These are phyloP conservation scores for Steinernema scapterisci DNA, from an alignment of 2,888 invertebrate species.

Conservation along the genomic window DNA sequence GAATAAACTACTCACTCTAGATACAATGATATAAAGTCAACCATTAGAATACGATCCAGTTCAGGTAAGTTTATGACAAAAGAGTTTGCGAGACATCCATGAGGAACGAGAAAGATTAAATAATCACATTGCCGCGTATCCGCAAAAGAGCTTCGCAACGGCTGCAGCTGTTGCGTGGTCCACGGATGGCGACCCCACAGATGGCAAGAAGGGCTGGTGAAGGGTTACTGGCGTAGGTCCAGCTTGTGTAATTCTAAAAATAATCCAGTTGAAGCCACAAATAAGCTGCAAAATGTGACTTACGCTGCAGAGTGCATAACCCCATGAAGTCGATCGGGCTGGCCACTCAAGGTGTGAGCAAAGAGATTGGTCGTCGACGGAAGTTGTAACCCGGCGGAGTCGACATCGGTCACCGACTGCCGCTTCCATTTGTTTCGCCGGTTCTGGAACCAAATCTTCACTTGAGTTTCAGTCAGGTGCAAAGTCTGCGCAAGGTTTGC, in stretches of 20 bases:
- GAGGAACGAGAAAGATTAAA: too few species aligned
- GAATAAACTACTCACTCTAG: neutral
- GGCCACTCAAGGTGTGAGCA: neutral
- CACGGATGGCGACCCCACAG: constrained; percentile 11
- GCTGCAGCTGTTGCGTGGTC: constrained; percentile 25
- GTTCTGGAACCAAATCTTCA: constrained; percentile 51
- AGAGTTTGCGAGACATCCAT: constrained; percentile 15
- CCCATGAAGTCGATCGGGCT: neutral
- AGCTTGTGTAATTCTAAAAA: constrained; percentile 2
- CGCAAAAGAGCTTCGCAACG: constrained; percentile 20
- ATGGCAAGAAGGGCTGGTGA: constrained; percentile 7
- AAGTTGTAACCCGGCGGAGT: neutral
- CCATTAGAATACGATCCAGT: neutral
- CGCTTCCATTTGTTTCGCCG: constrained; percentile 47
- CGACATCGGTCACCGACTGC: constrained; percentile 33
- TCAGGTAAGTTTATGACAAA: neutral
- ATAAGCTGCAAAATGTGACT: neutral
- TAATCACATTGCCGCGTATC: neutral
- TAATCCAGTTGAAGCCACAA: neutral
- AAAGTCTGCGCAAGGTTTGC: constrained; percentile 55
- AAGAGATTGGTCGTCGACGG: constrained; percentile 7
- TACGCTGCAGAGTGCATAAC: constrained; percentile 23
- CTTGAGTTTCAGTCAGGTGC: constrained; percentile 63
- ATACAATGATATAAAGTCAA: neutral
- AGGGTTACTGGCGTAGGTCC: constrained; percentile 5